A percentile compares a stretch with the other conserved stretches of the same genome.
These are phyloP conservation scores for Pristis pectinata DNA, from an alignment of 2,797 vertebrate species.

Conservation along the genomic window DNA sequence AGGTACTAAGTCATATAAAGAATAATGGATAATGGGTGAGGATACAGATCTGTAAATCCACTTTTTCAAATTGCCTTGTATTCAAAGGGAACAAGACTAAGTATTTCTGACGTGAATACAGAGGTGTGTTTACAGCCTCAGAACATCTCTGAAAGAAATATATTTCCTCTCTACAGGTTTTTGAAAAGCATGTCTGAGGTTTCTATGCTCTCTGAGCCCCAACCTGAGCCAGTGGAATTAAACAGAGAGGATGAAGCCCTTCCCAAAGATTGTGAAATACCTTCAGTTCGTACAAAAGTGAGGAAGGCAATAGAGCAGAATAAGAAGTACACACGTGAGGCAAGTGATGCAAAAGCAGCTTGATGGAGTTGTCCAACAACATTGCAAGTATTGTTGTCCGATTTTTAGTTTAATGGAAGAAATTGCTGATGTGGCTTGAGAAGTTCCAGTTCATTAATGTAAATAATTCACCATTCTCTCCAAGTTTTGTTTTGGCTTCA, in stretches of 20 bases:
- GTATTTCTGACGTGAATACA: background rate
- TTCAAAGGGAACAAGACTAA: background rate
- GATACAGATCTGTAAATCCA: background rate
- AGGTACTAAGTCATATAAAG: background rate
- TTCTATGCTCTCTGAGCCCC: background rate
- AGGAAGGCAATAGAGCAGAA: background rate
- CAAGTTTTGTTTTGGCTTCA: background rate
- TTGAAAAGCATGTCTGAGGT: slow-evolving; percentile 18
- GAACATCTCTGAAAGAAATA: background rate
- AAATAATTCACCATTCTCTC: background rate
- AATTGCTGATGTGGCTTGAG: background rate
- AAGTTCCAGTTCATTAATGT: background rate
- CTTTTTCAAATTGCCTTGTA: background rate
- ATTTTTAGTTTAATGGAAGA: background rate
- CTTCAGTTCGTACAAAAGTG: slow-evolving; percentile 25
- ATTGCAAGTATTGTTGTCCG: background rate
- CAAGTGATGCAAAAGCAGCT: background rate
- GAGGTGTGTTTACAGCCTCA: background rate
- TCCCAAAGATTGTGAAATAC: background rate
- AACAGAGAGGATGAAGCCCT: background rate
- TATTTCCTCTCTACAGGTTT: background rate
- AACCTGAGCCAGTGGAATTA: background rate
- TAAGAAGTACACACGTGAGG: slow-evolving; percentile 22
- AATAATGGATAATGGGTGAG: background rate
- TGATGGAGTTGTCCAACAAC: background rate